phyloP scores from a whole-genome alignment of 2,113 vertebrate species.

The Halcyon malimbica region DNA sequence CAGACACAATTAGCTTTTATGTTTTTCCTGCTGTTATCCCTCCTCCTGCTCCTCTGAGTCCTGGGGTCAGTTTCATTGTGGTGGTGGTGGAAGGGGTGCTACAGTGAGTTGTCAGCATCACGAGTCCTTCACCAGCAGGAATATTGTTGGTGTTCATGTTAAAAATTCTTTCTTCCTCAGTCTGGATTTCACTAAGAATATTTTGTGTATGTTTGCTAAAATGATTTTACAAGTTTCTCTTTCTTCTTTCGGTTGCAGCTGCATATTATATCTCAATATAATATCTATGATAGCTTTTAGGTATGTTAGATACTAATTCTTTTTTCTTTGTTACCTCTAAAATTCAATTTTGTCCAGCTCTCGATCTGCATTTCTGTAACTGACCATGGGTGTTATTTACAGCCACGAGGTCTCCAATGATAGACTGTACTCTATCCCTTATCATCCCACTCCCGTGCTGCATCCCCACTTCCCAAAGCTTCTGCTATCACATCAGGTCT shows the following conservation, averaged over 20 bases:
- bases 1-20: neutral
- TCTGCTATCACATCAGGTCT: neutral
- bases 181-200: neutral
- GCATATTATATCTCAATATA: neutral
- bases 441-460: neutral
- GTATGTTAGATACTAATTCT: neutral
- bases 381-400: neutral
- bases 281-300: neutral
- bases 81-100: accelerated
- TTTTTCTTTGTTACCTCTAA: neutral
- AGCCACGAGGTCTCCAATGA: neutral
- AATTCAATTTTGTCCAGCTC: neutral
- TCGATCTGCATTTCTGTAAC: neutral
- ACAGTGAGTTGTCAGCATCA: neutral
- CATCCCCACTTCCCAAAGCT: neutral
- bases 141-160: neutral
- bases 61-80: neutral
- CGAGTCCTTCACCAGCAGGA: neutral
- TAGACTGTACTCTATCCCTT: neutral
- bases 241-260: neutral
- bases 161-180: neutral
- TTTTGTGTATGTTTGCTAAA: neutral
- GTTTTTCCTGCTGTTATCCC: neutral
- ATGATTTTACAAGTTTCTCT: neutral
- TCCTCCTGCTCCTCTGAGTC: neutral